These are phyloP conservation scores for Montipora capitata DNA, from an alignment of 92 coral and sea anemone genomes.

Conservation along the genomic window DNA sequence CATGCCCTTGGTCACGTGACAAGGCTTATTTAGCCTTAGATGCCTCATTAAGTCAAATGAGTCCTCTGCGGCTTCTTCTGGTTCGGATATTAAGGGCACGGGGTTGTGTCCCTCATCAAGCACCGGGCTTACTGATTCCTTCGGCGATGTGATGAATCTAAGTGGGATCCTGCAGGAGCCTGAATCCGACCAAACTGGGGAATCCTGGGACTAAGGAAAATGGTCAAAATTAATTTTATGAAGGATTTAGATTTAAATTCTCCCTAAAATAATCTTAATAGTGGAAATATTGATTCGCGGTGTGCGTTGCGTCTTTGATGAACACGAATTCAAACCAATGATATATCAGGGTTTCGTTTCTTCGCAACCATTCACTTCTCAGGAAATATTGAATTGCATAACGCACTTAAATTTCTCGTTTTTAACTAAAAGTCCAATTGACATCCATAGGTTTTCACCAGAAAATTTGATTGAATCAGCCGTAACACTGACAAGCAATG, in stretches of 20 bases:
- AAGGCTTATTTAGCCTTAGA: slow-evolving; percentile 83
- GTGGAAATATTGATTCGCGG: too few species aligned
- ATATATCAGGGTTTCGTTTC: slow-evolving; percentile 4
- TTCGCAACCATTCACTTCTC: not conserved
- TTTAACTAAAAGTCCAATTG: not conserved
- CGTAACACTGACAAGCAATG: too few species aligned
- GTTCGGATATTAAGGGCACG: slow-evolving; percentile 83
- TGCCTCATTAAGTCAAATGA: slow-evolving; percentile 93
- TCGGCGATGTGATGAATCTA: slow-evolving; percentile 44
- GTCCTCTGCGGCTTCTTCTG: slow-evolving; percentile 78
- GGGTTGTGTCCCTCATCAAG: not conserved
- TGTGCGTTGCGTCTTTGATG: not conserved
- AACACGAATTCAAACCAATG: too few species aligned
- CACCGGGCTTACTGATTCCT: slow-evolving; percentile 42
- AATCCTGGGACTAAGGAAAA: slow-evolving; percentile 49
- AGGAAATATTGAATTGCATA: not conserved
- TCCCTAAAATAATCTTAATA: not conserved
- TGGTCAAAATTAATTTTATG: not conserved
- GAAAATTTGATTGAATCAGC: too few species aligned
- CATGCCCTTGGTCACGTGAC: slow-evolving; percentile 66
- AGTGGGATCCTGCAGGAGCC: slow-evolving; percentile 66
- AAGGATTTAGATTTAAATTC: not conserved
- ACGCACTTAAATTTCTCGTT: not conserved
- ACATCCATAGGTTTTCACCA: not conserved
- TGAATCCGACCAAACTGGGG: slow-evolving; percentile 73